Evolutionary conservation across 2,113 vertebrate genomes (phyloP).

Genomic region (Lampris megalopsis): DNA sequence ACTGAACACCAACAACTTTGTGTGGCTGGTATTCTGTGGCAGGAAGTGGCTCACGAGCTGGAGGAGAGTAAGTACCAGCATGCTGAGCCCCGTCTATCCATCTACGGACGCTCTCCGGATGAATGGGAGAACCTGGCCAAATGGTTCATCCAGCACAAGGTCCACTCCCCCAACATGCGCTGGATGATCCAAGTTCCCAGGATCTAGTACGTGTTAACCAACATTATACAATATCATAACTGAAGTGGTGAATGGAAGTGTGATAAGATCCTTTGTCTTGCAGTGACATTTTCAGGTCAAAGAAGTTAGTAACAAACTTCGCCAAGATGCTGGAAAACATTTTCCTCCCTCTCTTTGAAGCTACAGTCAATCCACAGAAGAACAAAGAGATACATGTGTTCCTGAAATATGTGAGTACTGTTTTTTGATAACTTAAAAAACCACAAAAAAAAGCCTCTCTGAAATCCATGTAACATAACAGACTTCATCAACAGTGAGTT

Average conservation of each 20-base stretch:
- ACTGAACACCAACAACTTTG: slow-evolving; percentile 11
- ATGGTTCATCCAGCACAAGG: slow-evolving; percentile 96
- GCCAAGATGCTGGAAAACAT: slow-evolving; percentile 97
- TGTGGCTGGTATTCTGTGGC: slow-evolving; percentile 29
- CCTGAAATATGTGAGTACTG: slow-evolving; percentile 95
- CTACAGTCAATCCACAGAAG: slow-evolving; percentile 92
- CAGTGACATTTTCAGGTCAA: slow-evolving; percentile 96
- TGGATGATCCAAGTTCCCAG: slow-evolving; percentile 98
- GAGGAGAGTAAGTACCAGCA: slow-evolving; percentile 98
- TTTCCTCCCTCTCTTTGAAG: slow-evolving; percentile 95
- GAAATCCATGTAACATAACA: too few species aligned
- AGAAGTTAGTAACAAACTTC: slow-evolving; percentile 90
- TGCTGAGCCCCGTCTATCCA: slow-evolving; percentile 93
- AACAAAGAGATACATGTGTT: slow-evolving; percentile 91
- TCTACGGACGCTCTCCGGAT: slow-evolving; percentile 89
- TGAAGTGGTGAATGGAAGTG: too few species aligned
- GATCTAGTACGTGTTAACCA: slow-evolving; percentile 90
- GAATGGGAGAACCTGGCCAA: slow-evolving; percentile 90
- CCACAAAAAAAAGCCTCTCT: too few species aligned
- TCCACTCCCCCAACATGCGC: slow-evolving; percentile 95
- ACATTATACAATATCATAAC: background rate
- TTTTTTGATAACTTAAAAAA: background rate
- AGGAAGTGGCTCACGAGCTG: slow-evolving; percentile 94
- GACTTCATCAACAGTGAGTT: too few species aligned
- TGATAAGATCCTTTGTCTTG: slow-evolving; percentile 46